phyloP scores from a whole-genome alignment of 2,888 invertebrate genomes.

The Clivina fossor region DNA sequence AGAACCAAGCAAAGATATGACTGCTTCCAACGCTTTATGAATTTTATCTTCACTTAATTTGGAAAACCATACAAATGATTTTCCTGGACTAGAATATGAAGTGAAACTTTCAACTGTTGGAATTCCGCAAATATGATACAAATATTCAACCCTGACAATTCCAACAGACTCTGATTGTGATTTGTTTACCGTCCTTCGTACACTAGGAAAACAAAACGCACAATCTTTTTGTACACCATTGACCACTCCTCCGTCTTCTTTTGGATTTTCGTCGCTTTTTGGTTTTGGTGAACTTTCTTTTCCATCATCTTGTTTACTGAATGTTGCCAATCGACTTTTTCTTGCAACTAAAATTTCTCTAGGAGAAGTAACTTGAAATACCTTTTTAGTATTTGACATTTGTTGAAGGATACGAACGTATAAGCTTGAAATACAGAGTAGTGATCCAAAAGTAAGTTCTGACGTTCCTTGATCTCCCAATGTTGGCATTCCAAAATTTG shows the following conservation, averaged over 20 bases:
- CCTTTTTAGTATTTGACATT: constrained; percentile 10
- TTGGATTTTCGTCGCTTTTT: constrained; percentile 8
- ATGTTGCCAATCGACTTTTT: constrained; percentile 13
- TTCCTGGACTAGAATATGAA: constrained; percentile 22
- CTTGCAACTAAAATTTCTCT: constrained; percentile 26
- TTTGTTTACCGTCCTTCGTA: constrained; percentile 7
- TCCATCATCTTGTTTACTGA: constrained; percentile 2
- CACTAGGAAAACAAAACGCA: constrained; percentile 13
- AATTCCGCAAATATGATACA: constrained; percentile 19
- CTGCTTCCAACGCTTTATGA: constrained; percentile 43
- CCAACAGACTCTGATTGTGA: neutral
- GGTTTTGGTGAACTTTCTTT: constrained; percentile 11
- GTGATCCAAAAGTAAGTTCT: constrained; percentile 28
- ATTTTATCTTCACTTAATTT: constrained; percentile 44
- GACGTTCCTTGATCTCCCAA: constrained; percentile 26
- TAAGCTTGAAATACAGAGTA: constrained; percentile 24
- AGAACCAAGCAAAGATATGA: constrained; percentile 46
- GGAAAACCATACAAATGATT: constrained; percentile 42
- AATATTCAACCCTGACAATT: constrained; percentile 25
- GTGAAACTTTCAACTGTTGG: constrained; percentile 24
- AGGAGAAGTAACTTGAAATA: constrained; percentile 18
- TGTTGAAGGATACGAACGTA: constrained; percentile 24
- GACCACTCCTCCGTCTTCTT: neutral
- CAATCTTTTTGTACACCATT: constrained; percentile 9
- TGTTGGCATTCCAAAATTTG: constrained; percentile 27